Evolutionary conservation across 2,113 vertebrate species (phyloP).

Genomic region (Dromas ardeola): DNA sequence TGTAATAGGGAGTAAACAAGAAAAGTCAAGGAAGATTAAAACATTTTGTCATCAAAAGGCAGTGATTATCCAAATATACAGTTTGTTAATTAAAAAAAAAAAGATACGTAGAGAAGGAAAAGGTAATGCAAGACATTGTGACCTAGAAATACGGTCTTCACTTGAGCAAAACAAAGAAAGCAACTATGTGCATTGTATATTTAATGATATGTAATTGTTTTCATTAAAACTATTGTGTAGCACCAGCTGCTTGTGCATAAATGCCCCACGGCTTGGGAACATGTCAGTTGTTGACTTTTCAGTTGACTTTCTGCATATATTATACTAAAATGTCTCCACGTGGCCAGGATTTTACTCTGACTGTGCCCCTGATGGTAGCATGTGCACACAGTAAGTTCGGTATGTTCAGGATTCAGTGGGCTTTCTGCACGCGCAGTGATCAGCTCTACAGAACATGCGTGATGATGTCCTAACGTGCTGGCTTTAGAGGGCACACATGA

Average conservation of each 20-base stretch:
- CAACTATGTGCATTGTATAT: not conserved
- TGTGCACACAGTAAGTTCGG: accelerated
- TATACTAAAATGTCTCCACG: not conserved
- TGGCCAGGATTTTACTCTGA: not conserved
- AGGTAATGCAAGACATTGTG: not conserved
- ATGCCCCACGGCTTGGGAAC: not conserved
- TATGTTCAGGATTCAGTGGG: not conserved
- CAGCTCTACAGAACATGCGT: not conserved
- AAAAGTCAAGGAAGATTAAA: not conserved
- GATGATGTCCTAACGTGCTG: accelerated
- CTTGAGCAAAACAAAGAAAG: not conserved
- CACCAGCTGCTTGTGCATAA: not conserved
- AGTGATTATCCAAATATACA: not conserved
- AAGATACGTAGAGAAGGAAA: not conserved
- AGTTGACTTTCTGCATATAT: not conserved
- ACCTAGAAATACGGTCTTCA: not conserved
- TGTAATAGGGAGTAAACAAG: not conserved
- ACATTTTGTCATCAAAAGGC: not conserved
- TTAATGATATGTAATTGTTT: not conserved
- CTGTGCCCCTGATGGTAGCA: not conserved
- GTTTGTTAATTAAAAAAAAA: not conserved
- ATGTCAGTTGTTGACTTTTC: not conserved
- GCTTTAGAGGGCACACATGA: not conserved
- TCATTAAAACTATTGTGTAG: not conserved
- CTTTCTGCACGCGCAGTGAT: not conserved